Evolutionary conservation across 2,797 vertebrate genomes (phyloP), one percentile per base, ranked within the genome.

Genomic region (Enteromius fasciolatus): DNA sequence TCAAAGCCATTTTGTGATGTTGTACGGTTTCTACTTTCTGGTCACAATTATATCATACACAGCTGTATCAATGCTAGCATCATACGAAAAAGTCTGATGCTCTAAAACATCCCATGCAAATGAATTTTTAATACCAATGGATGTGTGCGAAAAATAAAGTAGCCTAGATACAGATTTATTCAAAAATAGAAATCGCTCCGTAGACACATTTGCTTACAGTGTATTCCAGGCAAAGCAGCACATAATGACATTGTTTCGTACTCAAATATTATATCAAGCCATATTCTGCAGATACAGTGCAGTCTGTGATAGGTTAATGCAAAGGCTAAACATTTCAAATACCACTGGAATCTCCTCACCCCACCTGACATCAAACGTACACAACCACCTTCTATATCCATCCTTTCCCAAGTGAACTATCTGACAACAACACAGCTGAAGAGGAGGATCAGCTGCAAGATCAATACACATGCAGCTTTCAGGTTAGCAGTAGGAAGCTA

Each of bases 371-470:
- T 44, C 0, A 64, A 33, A 20, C 1, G 0, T 41, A n/a, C 54
- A 74, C 44, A 25, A 63, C 28, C n/a, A 75, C 41, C 6, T 39
- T 33, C 46, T 67, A 17, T 17, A 57, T 75, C 52, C 20, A 59
- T 10, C 36, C 5, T 76, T 33, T 67, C 50, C 36, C 66, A 77
- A 74, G 44, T 50, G 25, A 76, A 70, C 36, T 25, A 63, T 50
- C 28, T 50, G 63, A 74, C 15, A 73, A 23, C 28, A 73, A 48
- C 39, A 61, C 79, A 52, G 44, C 63, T 69, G 66, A 61, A 25
- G 36, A 33, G 39, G 31, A 20, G 79, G 68, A 85, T 85, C 54
- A 78, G 73, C n/a, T 59, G 5, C 17, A 33, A 50, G 64, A 84
- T 81, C 73, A 64, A 82, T 52, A 54, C 31, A n/a, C 79, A 82